A percentile compares a stretch with the other conserved stretches of the same genome.
Conservation (phyloP, 2,888 invertebrate genomes). For the Scaptodrosophila latifasciaeformis region DNA sequence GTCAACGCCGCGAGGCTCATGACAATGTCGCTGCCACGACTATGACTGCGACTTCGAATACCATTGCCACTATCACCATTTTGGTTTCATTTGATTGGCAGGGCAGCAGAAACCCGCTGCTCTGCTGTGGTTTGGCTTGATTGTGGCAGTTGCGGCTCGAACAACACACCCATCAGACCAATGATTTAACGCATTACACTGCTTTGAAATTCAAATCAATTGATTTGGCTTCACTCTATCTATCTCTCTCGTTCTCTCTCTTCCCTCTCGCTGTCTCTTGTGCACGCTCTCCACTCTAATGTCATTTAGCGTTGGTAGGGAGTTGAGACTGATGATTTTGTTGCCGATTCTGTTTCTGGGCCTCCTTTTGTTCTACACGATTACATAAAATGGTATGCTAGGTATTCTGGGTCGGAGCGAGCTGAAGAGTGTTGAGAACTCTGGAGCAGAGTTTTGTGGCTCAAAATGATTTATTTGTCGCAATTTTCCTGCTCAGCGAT, state of each 20-base stretch:
- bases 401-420: too few species aligned
- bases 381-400: too few species aligned
- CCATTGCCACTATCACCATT: constrained; percentile 41
- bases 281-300: constrained; percentile 21
- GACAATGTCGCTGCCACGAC: constrained; percentile 28
- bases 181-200: constrained; percentile 14
- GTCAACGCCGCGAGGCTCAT: constrained; percentile 35
- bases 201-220: constrained; percentile 69
- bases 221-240: constrained; percentile 42
- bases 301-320: constrained; percentile 64
- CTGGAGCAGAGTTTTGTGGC: constrained; percentile 15
- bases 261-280: too few species aligned
- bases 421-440: background rate
- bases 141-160: constrained; percentile 18
- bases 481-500: constrained; percentile 66
- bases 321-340: too few species aligned
- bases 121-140: constrained; percentile 29
- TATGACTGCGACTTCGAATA: background rate
- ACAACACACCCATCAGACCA: background rate
- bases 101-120: constrained; percentile 44
- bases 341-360: constrained; percentile 19
- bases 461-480: constrained; percentile 71
- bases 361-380: constrained; percentile 4
- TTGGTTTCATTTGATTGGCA: constrained; percentile 57
- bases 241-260: background rate